These are phyloP conservation scores for Philonicus albiceps DNA, from an alignment of 2,888 invertebrate genomes.

Conservation along the genomic window DNA sequence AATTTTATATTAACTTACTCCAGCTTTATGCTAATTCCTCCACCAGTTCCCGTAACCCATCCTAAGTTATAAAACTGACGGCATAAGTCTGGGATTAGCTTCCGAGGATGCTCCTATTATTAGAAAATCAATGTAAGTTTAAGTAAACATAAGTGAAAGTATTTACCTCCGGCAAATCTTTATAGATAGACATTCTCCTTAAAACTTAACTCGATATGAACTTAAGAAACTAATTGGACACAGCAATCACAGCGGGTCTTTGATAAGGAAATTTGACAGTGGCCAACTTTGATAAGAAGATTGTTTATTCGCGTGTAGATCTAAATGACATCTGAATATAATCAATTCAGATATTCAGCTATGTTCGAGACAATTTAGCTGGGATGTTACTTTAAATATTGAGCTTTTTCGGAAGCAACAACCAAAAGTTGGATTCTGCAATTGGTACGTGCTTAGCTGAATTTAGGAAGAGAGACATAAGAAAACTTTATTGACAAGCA, in stretches of 20 bases:
- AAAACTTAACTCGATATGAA: neutral
- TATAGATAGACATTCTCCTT: constrained; percentile 57
- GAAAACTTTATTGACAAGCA: no score
- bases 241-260: neutral
- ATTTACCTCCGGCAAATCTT: constrained; percentile 56
- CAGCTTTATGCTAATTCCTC: constrained; percentile 89
- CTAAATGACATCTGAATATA: neutral
- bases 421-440: neutral
- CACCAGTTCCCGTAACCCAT: constrained; percentile 98
- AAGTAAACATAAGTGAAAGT: neutral
- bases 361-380: neutral
- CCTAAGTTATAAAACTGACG: constrained; percentile 90
- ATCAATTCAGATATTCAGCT: neutral
- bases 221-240: neutral
- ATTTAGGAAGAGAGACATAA: no score
- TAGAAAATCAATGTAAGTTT: constrained; percentile 15
- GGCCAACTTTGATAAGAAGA: neutral
- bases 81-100: constrained; percentile 89
- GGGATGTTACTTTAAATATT: neutral
- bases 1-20: constrained; percentile 66
- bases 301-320: neutral
- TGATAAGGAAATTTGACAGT: constrained; percentile 18
- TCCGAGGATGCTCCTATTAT: constrained; percentile 76
- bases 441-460: neutral
- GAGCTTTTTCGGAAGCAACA: neutral